These are phyloP conservation scores for Mesocentrotus franciscanus DNA, from an alignment of 53 echinoderm and acorn worm genomes.

Conservation along the genomic window DNA sequence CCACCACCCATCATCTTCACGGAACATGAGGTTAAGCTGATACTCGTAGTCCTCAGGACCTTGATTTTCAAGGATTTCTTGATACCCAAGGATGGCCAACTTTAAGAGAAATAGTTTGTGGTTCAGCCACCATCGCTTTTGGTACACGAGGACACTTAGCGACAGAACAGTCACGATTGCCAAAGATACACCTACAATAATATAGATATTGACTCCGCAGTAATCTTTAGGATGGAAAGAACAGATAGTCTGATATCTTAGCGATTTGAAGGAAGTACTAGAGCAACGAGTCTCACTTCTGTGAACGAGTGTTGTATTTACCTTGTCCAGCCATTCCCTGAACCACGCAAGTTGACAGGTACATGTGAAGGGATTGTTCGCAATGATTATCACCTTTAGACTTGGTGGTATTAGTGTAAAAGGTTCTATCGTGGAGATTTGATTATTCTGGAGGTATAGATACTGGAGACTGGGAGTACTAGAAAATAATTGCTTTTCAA, in stretches of 20 bases:
- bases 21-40: conserved; percentile 54
- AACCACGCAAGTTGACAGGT: conserved; percentile 44
- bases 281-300: conserved; percentile 8
- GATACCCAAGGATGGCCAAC: neutral
- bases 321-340: neutral
- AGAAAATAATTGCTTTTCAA: neutral
- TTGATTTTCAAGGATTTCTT: conserved; percentile 11
- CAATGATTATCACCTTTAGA: neutral
- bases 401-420: neutral
- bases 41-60: neutral
- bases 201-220: conserved; percentile 6
- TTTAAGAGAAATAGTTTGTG: conserved; percentile 34
- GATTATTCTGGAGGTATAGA: neutral
- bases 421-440: neutral
- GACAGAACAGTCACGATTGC: neutral
- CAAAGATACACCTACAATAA: neutral
- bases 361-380: conserved; percentile 24
- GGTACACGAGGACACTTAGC: neutral
- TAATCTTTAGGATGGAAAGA: conserved; percentile 14
- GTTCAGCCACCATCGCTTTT: conserved; percentile 25
- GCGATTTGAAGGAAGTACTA: neutral
- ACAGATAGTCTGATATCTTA: neutral
- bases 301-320: neutral
- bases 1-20: conserved; percentile 4
- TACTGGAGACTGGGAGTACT: neutral